Base-by-base conservation (phyloP, 2,113 vertebrate genomes). In the Lasiurus borealis region DNA sequence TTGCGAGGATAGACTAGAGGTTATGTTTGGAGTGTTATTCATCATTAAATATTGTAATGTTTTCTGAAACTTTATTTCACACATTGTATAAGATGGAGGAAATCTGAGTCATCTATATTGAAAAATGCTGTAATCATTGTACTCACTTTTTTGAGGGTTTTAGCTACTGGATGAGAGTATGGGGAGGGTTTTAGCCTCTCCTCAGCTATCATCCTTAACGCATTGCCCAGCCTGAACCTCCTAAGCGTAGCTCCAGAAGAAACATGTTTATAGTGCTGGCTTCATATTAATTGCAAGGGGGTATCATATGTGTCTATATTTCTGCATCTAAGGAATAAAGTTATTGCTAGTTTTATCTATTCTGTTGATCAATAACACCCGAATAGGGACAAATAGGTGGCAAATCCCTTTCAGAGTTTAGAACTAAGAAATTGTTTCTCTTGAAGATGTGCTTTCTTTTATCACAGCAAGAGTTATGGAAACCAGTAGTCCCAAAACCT, bases 31-130 rank as follows among this genome's bases (percentile, higher is more conserved):
- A 18, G 31, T 80, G 52, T 71, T 64, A 64, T 48, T 52, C 0
- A 69, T 59, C 36, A 75, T 57, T 84, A 88, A 81, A 93, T 78
- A 36, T 27, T 27, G 14, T 72, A 81, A 62, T 54, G 5, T 50
- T 85, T 81, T 90, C 68, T 83, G 64, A 94, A 86, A 46, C 1
- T 95, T 91, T 80, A 82, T 73, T 78, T 97, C 10, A 66, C 19
- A 46, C 0, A 46, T 91, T 13, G 8, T n/a, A 2, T 72, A 64
- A 0, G 23, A 69, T 44, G 80, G 36, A 88, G 92, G 92, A 92
- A 84, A 91, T 40, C 9, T 83, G 29, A 91, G 46, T 80, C 29
- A 21, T 69, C 21, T 93, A 5, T 84, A 46, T 82, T 46, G 72
- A 95, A 91, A 52, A 64, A 64, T 14, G 69, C 18, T 89, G 16